Base-by-base conservation (phyloP, 2,888 invertebrate species). In the Eulithis testata region DNA sequence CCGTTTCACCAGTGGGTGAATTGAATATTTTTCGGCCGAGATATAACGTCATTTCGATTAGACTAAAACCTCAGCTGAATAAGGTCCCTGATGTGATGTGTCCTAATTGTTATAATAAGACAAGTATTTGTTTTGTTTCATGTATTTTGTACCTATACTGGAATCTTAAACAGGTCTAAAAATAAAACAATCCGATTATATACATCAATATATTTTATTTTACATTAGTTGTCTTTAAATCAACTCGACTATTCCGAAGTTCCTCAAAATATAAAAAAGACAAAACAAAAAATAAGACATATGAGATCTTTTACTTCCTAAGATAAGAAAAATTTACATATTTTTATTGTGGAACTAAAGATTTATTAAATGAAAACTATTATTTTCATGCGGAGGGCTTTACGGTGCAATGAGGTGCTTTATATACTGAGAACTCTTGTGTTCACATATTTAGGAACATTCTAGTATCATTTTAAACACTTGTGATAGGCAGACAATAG, bases 131-230 rank as follows among this genome's bases (percentile, higher is more conserved):
- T 45, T 63, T 65, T 60, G 52, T 63, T 40, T 60, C 54, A 45
- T 66, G 45, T 56, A 60, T 65, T 60, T 66, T 66, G 58, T 67
- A 60, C 53, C 51, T 57, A 53, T 31, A 44, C 40, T 37, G 12
- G 60, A 58, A 66, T 66, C 67, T 53, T 63, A 64, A 58, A 55
- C 63, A 66, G 66, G 57, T 63, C 11, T 60, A 60, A 43, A 87
- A 89, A 91, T 86, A 78, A 81, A 75, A 72, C 67, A 75, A 73
- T 68, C 65, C 68, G 71, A 72, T 59, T 91, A 91, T 91, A 90
- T 93, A 93, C 93, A 93, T 93, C 92, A 91, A 93, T 93, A 92
- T 92, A 91, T 90, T 92, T 91, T 92, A 92, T 91, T 92, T 92
- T 93, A 92, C 92, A 92, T 89, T 91, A 89, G 91, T 92, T 92